Base-by-base conservation (phyloP, 1,140 invertebrate species). In the Vanessa atalanta region DNA sequence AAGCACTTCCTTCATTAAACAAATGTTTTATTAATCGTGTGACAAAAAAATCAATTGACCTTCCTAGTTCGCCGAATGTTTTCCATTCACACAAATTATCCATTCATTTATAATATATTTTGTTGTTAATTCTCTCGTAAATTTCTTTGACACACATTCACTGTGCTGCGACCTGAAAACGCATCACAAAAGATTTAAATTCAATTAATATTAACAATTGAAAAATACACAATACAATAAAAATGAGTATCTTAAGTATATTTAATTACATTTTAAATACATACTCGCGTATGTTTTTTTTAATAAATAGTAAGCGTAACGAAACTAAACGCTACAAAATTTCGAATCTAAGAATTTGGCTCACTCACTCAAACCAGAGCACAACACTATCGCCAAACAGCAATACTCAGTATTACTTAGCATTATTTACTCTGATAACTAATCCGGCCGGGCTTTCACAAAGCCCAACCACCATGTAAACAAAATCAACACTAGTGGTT, bases 111-210 rank as follows among this genome's bases (percentile, higher is more conserved):
- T 72, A 60, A 72, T 43, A 43, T 80, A 79, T 78, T 73, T 76
- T 77, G 66, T 79, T 31, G 76, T 78, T 78, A 80, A 84, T 82
- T 79, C 75, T 77, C 69, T 76, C 77, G 82, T 82, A 66, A 78
- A 76, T 69, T 79, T 82, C 83, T 86, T 84, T 82, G 79, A 75
- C 76, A 73, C 73, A 79, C 80, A n/a, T 73, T 79, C 43, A 23
- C 16, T 37, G 26, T 55, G 53, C 37, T 57, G 43, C 26, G 66
- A 69, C 66, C 66, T 16, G 66, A 47, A 69, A 69, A 16, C 6
- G 8, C 16, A 20, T 60, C 16, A 57, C 66, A 81, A 81, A 81
- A 75, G 65, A 26, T n/a, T 63, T 31, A 37, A 23, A 66, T 26
- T 50, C 14, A 61, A 43, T 61, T 37, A 20, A 37, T 26, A n/a